A percentile compares a stretch with the other conserved stretches of the same genome.
phyloP scores from a whole-genome alignment of 2,113 vertebrate species.

The Lophotis ruficrista region DNA sequence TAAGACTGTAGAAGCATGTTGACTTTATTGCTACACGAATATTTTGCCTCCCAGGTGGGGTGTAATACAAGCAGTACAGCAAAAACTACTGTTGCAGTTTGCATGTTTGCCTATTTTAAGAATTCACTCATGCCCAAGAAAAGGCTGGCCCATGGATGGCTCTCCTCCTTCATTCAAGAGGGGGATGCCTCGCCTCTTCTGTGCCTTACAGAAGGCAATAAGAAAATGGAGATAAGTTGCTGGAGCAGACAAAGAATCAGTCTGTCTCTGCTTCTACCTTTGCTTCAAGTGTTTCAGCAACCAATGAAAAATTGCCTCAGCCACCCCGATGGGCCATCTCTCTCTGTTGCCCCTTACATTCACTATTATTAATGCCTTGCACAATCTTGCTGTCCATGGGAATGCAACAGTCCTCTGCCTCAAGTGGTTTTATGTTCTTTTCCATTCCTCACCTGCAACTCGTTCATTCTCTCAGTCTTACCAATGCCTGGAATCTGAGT shows the following conservation, averaged over 20 bases:
- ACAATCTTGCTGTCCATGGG: neutral
- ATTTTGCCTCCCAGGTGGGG: neutral
- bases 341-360: neutral
- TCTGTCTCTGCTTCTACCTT: neutral
- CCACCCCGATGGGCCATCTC: neutral
- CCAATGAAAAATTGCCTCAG: neutral
- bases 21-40: neutral
- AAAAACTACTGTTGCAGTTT: neutral
- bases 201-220: neutral
- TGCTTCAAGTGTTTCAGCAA: neutral
- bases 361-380: fast-evolving
- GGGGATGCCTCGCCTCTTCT: neutral
- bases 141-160: neutral
- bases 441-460: neutral
- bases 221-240: neutral
- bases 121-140: neutral
- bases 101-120: neutral
- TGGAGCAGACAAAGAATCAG: neutral
- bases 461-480: neutral
- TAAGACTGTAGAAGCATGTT: neutral
- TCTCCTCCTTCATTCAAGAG: neutral
- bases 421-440: neutral
- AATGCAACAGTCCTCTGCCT: neutral
- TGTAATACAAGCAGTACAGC: neutral
- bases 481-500: neutral